Evolutionary conservation across 2,113 vertebrate species (phyloP).

Genomic region (Forbesichthys agassizii): DNA sequence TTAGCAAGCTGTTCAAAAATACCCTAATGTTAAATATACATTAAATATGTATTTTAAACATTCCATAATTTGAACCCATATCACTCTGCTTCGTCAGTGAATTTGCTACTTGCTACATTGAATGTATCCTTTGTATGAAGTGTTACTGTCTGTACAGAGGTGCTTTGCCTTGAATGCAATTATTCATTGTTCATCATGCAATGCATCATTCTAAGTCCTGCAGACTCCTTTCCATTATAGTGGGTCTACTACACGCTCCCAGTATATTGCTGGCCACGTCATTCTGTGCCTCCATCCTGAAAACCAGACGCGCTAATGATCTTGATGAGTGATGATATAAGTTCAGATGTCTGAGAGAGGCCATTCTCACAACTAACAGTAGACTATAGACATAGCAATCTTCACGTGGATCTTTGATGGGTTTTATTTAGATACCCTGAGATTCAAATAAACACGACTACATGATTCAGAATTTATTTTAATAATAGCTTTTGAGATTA

Average conservation of each 20-base stretch:
- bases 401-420: constrained; percentile 12
- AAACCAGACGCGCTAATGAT: constrained; percentile 69
- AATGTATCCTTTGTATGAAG: too few relatives aligned
- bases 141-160: too few relatives aligned
- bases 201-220: too few relatives aligned
- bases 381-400: constrained; percentile 61
- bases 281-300: constrained; percentile 65
- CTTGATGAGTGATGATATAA: constrained; percentile 69
- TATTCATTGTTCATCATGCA: constrained; percentile 12
- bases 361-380: constrained; percentile 64
- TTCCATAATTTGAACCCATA: too few relatives aligned
- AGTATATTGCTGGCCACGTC: constrained; percentile 4
- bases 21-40: too few relatives aligned
- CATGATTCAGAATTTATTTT: too few relatives aligned
- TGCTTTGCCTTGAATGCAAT: too few relatives aligned
- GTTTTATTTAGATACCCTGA: constrained; percentile 4
- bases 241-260: constrained; percentile 3
- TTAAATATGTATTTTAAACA: too few relatives aligned
- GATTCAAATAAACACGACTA: background rate
- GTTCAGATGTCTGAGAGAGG: constrained; percentile 42
- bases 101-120: too few relatives aligned
- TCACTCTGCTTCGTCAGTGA: too few relatives aligned
- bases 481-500: background rate
- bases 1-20: too few relatives aligned
- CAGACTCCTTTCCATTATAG: constrained; percentile 40